phyloP scores from a whole-genome alignment of 2,113 vertebrate genomes.

The Hystrix brachyura region DNA sequence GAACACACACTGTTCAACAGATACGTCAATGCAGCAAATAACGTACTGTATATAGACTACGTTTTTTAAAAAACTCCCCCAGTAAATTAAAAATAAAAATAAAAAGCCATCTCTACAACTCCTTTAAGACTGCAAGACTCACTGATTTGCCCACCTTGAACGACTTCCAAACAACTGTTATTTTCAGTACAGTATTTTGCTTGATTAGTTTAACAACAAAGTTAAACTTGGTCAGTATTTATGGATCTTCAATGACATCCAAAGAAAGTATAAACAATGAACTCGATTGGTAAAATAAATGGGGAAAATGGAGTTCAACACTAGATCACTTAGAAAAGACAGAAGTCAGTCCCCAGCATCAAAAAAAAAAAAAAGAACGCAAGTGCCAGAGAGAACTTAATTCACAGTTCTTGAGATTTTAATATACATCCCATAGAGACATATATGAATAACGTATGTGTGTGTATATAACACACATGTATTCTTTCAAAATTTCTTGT shows the following conservation, averaged over 20 bases:
- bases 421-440: background rate
- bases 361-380: background rate
- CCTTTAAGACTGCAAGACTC: no score
- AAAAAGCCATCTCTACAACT: background rate
- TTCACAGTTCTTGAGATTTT: background rate
- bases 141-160: background rate
- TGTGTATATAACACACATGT: background rate
- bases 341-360: no score
- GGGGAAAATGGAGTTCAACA: background rate
- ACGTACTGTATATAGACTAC: background rate
- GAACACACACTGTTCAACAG: background rate
- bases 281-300: background rate
- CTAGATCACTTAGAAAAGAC: background rate
- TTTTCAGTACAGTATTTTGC: background rate
- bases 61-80: background rate
- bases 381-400: background rate
- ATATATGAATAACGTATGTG: background rate
- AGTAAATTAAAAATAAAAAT: background rate
- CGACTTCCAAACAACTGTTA: background rate
- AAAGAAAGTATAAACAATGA: background rate
- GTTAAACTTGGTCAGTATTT: background rate
- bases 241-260: background rate
- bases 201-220: background rate
- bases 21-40: background rate
- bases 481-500: background rate